Percentiles rank a stretch among this genome's conserved stretches.
phyloP scores from a whole-genome alignment of 2,888 invertebrate species.

The Netelia fuscicornis region DNA sequence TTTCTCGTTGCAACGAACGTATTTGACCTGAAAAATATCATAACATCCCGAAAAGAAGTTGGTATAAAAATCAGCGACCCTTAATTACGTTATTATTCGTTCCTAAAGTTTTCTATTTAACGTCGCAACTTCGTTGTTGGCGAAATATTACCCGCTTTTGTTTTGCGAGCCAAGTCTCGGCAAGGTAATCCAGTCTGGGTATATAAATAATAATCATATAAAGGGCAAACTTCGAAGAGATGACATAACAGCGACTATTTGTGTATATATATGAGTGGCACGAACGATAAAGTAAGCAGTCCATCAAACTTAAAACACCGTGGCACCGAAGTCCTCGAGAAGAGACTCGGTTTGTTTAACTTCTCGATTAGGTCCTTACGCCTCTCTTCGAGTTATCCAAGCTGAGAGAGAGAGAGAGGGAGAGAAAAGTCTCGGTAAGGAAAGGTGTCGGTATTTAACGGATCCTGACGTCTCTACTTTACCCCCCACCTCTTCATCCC shows the following conservation, averaged over 20 bases:
- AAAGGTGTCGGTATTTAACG: constrained; percentile 68
- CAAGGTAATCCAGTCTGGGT: constrained; percentile 32
- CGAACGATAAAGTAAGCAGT: constrained; percentile 54
- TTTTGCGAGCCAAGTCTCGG: constrained; percentile 8
- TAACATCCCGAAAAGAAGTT: not conserved
- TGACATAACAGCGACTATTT: constrained; percentile 52
- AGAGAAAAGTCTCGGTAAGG: constrained; percentile 19
- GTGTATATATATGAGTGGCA: constrained; percentile 28
- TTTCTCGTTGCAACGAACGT: not conserved
- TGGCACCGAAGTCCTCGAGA: constrained; percentile 42
- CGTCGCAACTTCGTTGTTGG: constrained; percentile 28
- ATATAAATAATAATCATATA: constrained; percentile 44
- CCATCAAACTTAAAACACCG: constrained; percentile 63
- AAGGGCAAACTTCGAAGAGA: constrained; percentile 43
- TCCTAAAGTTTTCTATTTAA: constrained; percentile 13
- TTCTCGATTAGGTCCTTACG: constrained; percentile 70
- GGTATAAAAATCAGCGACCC: not conserved
- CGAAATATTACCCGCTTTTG: constrained; percentile 31
- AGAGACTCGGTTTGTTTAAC: constrained; percentile 68
- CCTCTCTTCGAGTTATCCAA: constrained; percentile 57
- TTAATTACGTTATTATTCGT: constrained; percentile 8
- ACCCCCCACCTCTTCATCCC: constrained; percentile 26
- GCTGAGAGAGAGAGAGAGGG: constrained; percentile 29
- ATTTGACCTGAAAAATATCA: not conserved
- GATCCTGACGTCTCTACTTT: constrained; percentile 50